Conservation (phyloP, 2,888 invertebrate species). For the Sphecodes monilicornis region DNA sequence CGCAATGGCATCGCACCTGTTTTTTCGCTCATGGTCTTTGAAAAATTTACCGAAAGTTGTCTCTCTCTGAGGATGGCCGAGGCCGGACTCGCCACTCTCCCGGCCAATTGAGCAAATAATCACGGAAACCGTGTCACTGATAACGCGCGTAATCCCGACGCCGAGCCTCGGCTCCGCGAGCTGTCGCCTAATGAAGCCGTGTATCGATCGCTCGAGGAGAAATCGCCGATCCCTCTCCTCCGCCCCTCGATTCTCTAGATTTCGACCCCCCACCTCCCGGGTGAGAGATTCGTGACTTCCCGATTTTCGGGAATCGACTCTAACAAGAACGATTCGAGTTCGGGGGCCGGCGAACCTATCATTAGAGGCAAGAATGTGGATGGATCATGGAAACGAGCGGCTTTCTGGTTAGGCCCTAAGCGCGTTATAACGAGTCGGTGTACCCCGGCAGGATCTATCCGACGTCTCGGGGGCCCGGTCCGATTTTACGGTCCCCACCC, state of each 20-base stretch:
- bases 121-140: constrained; percentile 61
- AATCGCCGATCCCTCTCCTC: background rate
- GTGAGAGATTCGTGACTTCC: background rate
- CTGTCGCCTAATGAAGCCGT: constrained; percentile 56
- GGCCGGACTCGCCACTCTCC: constrained; percentile 23
- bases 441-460: constrained; percentile 8
- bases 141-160: constrained; percentile 58
- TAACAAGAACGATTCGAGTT: constrained; percentile 10
- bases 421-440: constrained; percentile 46
- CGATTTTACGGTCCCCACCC: constrained; percentile 25
- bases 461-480: constrained; percentile 30
- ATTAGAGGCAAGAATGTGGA: constrained; percentile 48
- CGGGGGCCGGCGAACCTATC: constrained; percentile 22
- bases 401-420: constrained; percentile 45
- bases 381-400: constrained; percentile 53
- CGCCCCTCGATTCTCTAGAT: background rate
- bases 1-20: background rate
- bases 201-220: constrained; percentile 21
- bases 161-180: constrained; percentile 30
- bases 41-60: background rate
- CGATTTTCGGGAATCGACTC: constrained; percentile 7
- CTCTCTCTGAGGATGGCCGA: background rate
- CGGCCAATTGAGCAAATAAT: constrained; percentile 72
- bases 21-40: background rate
- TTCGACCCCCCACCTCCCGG: background rate